Evolutionary conservation across 2,797 vertebrate species (phyloP).

Genomic region (Rousettus madagascariensis): DNA sequence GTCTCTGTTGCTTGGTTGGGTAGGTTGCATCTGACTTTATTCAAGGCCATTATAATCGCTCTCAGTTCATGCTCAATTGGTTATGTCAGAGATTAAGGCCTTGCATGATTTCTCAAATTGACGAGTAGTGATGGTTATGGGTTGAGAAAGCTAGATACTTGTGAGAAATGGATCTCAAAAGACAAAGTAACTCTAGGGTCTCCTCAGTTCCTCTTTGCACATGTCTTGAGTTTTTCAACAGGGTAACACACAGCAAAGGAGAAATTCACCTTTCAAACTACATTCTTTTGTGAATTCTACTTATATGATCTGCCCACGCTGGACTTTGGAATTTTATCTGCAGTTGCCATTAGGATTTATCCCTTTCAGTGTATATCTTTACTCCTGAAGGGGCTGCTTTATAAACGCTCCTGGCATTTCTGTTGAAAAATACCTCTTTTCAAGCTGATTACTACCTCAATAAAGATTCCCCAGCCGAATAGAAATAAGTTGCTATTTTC

Average conservation of each 20-base stretch:
- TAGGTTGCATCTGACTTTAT: conserved; percentile 55
- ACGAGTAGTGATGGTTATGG: background rate
- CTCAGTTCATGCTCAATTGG: background rate
- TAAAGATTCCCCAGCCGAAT: background rate
- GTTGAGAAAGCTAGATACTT: background rate
- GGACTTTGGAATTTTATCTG: conserved; percentile 27
- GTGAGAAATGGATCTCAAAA: background rate
- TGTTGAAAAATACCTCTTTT: conserved; percentile 46
- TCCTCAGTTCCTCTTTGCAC: background rate
- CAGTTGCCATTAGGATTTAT: background rate
- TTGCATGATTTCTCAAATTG: conserved; percentile 41
- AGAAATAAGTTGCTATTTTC: conserved; percentile 10
- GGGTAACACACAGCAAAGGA: background rate
- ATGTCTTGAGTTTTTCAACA: background rate
- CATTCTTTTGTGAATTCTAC: background rate
- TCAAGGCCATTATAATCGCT: conserved; percentile 12
- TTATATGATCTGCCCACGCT: background rate
- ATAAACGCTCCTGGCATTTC: background rate
- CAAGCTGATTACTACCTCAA: background rate
- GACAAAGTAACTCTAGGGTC: background rate
- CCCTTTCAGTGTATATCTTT: background rate
- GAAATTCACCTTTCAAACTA: background rate
- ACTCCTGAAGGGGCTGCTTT: background rate
- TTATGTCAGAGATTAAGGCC: conserved; percentile 9
- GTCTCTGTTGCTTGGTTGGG: conserved; percentile 4